These are phyloP conservation scores for Chaenodraco wilsoni DNA, from an alignment of 2,797 vertebrate species.

Conservation along the genomic window DNA sequence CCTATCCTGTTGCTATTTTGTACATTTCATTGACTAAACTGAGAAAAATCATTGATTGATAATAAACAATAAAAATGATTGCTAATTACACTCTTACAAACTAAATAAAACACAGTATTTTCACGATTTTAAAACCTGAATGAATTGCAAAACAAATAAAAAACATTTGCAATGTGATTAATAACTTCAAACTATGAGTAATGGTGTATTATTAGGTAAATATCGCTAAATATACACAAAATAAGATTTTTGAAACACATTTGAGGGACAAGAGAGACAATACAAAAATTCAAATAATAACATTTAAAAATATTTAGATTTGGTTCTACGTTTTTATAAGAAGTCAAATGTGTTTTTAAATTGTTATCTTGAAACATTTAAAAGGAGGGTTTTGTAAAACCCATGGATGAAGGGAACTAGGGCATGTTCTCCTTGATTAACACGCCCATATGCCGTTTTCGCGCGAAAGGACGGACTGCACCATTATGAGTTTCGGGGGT, in stretches of 20 bases:
- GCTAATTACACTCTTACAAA: background rate
- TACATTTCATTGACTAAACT: background rate
- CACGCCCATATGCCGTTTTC: constrained; percentile 70
- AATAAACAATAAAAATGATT: background rate
- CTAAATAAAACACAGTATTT: background rate
- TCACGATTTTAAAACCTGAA: no score
- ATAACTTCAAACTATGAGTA: background rate
- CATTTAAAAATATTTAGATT: no score
- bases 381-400: no score
- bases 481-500: constrained; percentile 54
- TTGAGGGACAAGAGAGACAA: no score
- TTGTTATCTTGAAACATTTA: no score
- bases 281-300: no score
- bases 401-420: background rate
- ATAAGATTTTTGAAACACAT: no score
- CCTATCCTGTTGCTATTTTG: background rate
- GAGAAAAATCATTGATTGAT: background rate
- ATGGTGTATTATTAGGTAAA: no score
- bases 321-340: no score
- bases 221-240: no score
- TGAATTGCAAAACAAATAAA: no score
- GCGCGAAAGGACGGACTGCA: constrained; percentile 76
- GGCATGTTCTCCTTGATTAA: background rate
- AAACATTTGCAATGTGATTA: background rate
- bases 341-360: no score